Base-by-base conservation (phyloP, 2,888 invertebrate genomes). In the Dendrolimus pini region DNA sequence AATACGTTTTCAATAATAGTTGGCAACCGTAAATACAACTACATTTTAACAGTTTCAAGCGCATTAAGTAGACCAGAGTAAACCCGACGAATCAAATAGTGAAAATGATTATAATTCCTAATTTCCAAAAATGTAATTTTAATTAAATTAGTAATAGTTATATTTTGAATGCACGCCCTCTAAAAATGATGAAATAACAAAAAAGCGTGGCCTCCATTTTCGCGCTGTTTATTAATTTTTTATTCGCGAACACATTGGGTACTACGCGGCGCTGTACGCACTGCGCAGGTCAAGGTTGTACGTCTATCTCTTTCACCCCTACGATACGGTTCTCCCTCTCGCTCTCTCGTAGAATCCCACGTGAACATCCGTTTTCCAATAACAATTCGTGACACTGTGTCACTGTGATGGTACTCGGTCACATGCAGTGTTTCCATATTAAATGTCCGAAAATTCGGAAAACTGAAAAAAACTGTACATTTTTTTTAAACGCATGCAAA, bases 241-340 rank as follows among this genome's bases (percentile, higher is more conserved):
- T 71, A 71, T 77, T 74, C 71, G 67, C 60, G 65, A 68, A 66
- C 57, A 60, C 63, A 62, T 65, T 70, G 62, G 53, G 52, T n/a
- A 56, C 66, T 61, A 60, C 63, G 12, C 54, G 68, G 75, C 76
- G 74, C 65, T 72, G 60, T 65, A 60, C 65, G 68, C 66, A 63
- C 75, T 80, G 80, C 84, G 80, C 83, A 82, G 83, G 84, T 84
- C 85, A 83, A 85, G 84, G 84, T 77, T 81, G 70, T 62, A 58
- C 57, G 61, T 82, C 79, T 68, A 72, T 64, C 62, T 83, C 74
- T 41, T 67, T 60, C 74, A 13, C 57, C 61, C 61, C 61, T 61
- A 61, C 62, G 62, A 62, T 58, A 60, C 53, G 54, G 59, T 63
- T 59, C 55, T 72, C 68, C 67, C 62, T 59, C 63, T 69, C 30